Evolutionary conservation across 2,888 invertebrate genomes (phyloP).

Genomic region (Cryptocephalus primarius): DNA sequence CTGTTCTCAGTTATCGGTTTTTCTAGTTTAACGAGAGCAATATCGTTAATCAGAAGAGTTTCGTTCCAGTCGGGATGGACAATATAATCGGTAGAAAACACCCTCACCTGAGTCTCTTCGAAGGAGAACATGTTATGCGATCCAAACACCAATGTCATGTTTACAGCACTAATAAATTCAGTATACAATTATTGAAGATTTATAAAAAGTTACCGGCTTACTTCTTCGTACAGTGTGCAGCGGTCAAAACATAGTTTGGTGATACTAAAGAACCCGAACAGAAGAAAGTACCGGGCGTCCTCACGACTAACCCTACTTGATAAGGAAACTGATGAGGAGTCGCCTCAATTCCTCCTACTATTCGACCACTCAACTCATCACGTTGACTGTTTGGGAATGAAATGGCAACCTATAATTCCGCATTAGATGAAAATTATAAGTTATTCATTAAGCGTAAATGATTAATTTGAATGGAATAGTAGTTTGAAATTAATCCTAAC

Average conservation of each 20-base stretch:
- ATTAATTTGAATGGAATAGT: too few relatives aligned
- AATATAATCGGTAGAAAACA: conserved; percentile 21
- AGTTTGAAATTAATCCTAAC: too few relatives aligned
- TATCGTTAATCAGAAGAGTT: conserved; percentile 31
- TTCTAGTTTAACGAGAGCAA: conserved; percentile 26
- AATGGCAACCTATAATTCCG: too few relatives aligned
- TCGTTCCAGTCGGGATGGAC: conserved; percentile 33
- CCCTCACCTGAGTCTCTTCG: conserved; percentile 24
- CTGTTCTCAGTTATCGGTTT: conserved; percentile 8
- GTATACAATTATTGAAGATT: background rate
- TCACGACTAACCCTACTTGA: conserved; percentile 14
- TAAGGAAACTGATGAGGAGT: conserved; percentile 11
- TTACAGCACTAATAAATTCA: background rate
- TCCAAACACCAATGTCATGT: conserved; percentile 15
- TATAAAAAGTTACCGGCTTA: conserved; percentile 4
- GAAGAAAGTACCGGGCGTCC: conserved; percentile 8
- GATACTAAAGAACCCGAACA: conserved; percentile 17
- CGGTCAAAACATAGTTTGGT: conserved; percentile 14
- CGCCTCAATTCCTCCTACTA: conserved; percentile 12
- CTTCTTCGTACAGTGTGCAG: conserved; percentile 16
- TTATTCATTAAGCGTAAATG: too few relatives aligned
- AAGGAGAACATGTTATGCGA: conserved; percentile 23
- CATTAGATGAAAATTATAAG: too few relatives aligned
- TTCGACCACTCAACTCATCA: background rate
- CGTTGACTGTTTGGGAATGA: too few relatives aligned